These are phyloP conservation scores for Timema podura DNA, from an alignment of 2,888 invertebrate genomes.

Conservation along the genomic window DNA sequence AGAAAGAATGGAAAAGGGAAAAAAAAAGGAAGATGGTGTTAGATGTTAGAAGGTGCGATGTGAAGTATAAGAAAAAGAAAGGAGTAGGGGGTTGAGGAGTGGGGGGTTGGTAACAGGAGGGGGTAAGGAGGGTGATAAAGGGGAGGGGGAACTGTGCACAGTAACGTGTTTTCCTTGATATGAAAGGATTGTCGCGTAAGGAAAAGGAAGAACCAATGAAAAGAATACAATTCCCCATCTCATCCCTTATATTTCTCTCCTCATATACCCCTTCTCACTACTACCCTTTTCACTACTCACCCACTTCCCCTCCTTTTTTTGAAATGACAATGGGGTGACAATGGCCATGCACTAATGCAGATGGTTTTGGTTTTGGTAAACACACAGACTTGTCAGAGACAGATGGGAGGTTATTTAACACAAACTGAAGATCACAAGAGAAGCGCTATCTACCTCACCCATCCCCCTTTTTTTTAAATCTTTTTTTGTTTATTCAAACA, in stretches of 20 bases:
- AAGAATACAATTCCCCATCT: conserved; percentile 26
- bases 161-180: conserved; percentile 27
- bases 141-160: conserved; percentile 25
- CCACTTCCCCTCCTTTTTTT: not conserved
- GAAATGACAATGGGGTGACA: not conserved
- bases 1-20: not conserved
- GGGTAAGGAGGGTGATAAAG: not conserved
- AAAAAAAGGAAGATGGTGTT: conserved; percentile 7
- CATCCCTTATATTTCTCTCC: conserved; percentile 9
- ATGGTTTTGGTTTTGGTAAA: conserved; percentile 20
- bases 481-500: too few relatives aligned
- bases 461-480: too few relatives aligned
- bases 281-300: not conserved
- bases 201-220: conserved; percentile 17
- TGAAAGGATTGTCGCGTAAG: conserved; percentile 23
- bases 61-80: conserved; percentile 16
- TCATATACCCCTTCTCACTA: not conserved
- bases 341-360: conserved; percentile 25
- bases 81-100: too few relatives aligned
- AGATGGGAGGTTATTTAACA: conserved; percentile 28
- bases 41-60: conserved; percentile 12
- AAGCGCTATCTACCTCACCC: too few relatives aligned
- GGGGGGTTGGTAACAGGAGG: not conserved
- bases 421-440: too few relatives aligned
- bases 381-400: conserved; percentile 28